Evolutionary conservation across 2,113 vertebrate species (phyloP).

Genomic region (Varanus salvator): DNA sequence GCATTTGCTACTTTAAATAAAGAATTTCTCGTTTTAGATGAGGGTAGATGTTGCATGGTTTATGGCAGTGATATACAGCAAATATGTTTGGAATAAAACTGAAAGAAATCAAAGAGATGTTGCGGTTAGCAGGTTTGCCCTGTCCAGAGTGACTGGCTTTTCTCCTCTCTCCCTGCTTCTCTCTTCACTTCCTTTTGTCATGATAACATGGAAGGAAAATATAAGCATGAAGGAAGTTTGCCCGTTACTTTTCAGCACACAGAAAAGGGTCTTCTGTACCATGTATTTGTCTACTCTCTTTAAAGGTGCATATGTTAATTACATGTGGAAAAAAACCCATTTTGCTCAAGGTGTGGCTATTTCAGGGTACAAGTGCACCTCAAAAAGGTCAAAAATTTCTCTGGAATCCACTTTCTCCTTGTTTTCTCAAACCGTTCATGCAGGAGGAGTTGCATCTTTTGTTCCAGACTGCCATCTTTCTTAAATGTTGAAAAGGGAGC

Average conservation of each 20-base stretch:
- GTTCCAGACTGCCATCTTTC: neutral
- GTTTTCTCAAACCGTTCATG: neutral
- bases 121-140: neutral
- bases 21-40: slow-evolving; percentile 46
- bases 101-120: neutral
- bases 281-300: neutral
- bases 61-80: slow-evolving; percentile 41
- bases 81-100: slow-evolving; percentile 44
- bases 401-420: neutral
- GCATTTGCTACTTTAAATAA: slow-evolving; percentile 59
- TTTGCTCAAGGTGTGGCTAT: neutral
- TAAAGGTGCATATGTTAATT: too few relatives aligned
- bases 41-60: slow-evolving; percentile 15
- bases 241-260: neutral
- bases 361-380: neutral
- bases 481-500: too few relatives aligned
- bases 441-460: neutral
- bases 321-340: neutral
- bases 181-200: neutral
- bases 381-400: neutral
- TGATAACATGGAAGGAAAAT: neutral
- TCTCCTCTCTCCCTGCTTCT: neutral
- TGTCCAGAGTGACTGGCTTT: neutral
- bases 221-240: neutral
- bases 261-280: neutral